Conservation (phyloP, 2,888 invertebrate species). For the Oligia fasciuncula region DNA sequence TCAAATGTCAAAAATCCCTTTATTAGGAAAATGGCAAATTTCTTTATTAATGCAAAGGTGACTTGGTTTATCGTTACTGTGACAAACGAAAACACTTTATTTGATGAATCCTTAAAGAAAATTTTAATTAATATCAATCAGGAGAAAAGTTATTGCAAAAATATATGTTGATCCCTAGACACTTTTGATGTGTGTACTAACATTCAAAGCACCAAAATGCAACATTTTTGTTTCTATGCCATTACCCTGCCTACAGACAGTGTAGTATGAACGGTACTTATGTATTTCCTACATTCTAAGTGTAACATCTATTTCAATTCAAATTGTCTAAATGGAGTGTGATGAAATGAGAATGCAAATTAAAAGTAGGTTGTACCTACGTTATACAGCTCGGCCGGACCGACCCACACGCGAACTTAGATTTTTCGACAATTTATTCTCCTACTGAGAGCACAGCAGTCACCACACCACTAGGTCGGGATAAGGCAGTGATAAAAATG, state of each 20-base stretch:
- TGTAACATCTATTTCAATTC: conserved; percentile 27
- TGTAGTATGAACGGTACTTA: conserved; percentile 12
- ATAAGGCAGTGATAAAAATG: not conserved
- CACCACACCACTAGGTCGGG: not conserved
- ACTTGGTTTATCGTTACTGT: too few species aligned
- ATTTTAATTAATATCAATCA: too few species aligned
- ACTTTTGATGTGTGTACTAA: too few species aligned
- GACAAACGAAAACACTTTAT: too few species aligned
- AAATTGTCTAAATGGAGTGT: conserved; percentile 66
- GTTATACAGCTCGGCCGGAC: conserved; percentile 2
- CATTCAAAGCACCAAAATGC: not conserved
- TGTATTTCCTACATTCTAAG: conserved; percentile 4
- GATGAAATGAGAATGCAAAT: conserved; percentile 70
- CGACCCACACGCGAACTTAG: conserved; percentile 64
- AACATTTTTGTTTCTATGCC: not conserved
- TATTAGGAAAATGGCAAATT: too few species aligned
- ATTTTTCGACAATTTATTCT: conserved; percentile 41
- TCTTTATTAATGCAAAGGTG: too few species aligned
- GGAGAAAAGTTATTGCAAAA: too few species aligned
- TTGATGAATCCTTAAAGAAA: too few species aligned
- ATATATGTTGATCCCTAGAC: too few species aligned
- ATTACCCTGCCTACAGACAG: not conserved
- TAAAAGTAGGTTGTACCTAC: conserved; percentile 65
- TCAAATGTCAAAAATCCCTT: too few species aligned
- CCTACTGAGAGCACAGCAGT: not conserved